Conservation (phyloP, 2,888 invertebrate genomes). For the Congeria kusceri region DNA sequence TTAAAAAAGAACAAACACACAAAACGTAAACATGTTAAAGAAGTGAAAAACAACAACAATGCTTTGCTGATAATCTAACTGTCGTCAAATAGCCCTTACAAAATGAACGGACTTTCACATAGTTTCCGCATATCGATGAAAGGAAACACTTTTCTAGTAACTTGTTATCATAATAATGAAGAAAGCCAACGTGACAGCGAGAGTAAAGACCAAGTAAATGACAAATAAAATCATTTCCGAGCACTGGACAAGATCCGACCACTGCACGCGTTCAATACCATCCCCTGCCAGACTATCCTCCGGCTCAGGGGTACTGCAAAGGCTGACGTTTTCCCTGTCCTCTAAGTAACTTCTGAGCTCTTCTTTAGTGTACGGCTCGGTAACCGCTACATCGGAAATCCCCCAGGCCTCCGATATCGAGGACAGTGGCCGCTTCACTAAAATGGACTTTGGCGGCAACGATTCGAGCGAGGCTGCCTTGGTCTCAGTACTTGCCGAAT, state of each 20-base stretch:
- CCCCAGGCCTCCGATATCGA: neutral
- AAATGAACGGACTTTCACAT: too few relatives aligned
- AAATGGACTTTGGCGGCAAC: neutral
- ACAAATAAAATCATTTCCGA: conserved; percentile 24
- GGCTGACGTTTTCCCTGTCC: conserved; percentile 1
- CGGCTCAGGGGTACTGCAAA: neutral
- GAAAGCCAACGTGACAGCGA: conserved; percentile 17
- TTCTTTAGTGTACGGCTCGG: neutral
- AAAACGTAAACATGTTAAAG: too few relatives aligned
- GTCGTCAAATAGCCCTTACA: too few relatives aligned
- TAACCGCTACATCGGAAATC: neutral
- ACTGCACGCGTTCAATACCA: conserved; percentile 14
- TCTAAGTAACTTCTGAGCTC: neutral
- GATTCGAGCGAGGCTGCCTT: too few relatives aligned
- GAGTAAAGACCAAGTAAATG: conserved; percentile 18
- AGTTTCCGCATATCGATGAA: too few relatives aligned
- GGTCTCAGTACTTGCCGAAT: neutral
- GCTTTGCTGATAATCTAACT: too few relatives aligned
- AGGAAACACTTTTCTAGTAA: neutral
- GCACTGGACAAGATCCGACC: conserved; percentile 27
- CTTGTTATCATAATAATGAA: conserved; percentile 32
- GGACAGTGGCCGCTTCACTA: neutral
- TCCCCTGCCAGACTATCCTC: conserved; percentile 2
- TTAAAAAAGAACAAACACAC: too few relatives aligned
- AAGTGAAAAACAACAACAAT: too few relatives aligned